These are phyloP conservation scores for Elgonia sp. DNA, from an alignment of 2,888 invertebrate species.

Conservation along the genomic window DNA sequence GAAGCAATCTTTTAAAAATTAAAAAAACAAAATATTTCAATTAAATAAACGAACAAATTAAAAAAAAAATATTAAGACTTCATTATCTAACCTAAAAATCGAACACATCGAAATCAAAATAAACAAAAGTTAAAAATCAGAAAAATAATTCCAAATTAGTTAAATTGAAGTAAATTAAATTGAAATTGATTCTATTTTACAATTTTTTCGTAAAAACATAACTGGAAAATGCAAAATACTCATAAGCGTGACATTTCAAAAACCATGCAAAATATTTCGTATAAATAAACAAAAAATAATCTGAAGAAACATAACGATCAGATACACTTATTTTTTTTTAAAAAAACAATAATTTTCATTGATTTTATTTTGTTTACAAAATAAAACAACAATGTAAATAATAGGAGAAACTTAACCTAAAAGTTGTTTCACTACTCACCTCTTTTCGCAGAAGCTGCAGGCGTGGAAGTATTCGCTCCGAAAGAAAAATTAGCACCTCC, in stretches of 20 bases:
- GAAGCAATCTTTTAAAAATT: not conserved
- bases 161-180: no score
- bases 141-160: no score
- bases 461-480: constrained; percentile 80
- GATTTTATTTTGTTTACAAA: not conserved
- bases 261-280: not conserved
- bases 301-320: not conserved
- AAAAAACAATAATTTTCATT: not conserved
- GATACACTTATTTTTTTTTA: not conserved
- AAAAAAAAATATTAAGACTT: no score
- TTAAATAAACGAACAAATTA: not conserved
- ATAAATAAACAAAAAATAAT: not conserved
- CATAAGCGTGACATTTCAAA: not conserved
- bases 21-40: not conserved
- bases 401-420: constrained; percentile 45
- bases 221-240: no score
- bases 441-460: constrained; percentile 85
- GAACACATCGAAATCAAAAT: no score
- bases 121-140: no score
- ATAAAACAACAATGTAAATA: constrained; percentile 34
- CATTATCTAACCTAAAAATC: no score
- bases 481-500: constrained; percentile 87
- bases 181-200: no score
- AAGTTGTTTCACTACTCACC: constrained; percentile 76
- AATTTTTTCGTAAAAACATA: no score